Conservation (phyloP, 1,140 invertebrate genomes). For the Fopius arisanus region DNA sequence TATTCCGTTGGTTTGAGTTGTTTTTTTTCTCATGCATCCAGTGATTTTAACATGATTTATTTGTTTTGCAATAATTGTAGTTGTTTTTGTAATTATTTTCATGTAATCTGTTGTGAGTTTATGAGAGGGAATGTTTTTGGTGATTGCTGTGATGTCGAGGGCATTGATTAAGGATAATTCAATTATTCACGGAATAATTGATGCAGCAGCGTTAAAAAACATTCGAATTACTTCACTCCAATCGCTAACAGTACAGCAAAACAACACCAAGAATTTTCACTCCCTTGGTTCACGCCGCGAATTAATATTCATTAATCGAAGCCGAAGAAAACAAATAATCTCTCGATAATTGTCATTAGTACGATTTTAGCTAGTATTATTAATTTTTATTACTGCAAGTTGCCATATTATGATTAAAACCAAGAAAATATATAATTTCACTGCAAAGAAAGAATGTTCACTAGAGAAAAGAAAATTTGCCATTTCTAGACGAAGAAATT, state of each 20-base stretch:
- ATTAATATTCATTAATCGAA: background rate
- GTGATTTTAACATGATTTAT: no score
- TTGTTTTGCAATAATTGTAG: no score
- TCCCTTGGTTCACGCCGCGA: background rate
- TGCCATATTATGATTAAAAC: slow-evolving; percentile 38
- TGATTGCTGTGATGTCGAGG: background rate
- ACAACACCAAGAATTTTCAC: background rate
- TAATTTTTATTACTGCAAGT: slow-evolving; percentile 35
- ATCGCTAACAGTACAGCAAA: background rate
- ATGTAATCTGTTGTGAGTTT: no score
- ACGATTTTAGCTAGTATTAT: slow-evolving; percentile 34
- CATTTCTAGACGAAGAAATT: slow-evolving; percentile 22
- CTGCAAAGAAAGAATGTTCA: background rate
- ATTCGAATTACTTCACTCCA: background rate
- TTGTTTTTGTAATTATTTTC: no score
- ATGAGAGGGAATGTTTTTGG: no score
- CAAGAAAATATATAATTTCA: background rate
- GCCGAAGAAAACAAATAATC: background rate
- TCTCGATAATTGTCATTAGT: background rate
- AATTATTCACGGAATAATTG: no score
- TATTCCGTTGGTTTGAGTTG: no score
- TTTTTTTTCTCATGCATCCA: no score
- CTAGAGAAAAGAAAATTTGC: background rate
- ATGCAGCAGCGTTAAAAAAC: no score
- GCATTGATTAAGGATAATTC: no score